phyloP scores from a whole-genome alignment of 2,113 vertebrate genomes.

The Tachysurus fulvidraco region DNA sequence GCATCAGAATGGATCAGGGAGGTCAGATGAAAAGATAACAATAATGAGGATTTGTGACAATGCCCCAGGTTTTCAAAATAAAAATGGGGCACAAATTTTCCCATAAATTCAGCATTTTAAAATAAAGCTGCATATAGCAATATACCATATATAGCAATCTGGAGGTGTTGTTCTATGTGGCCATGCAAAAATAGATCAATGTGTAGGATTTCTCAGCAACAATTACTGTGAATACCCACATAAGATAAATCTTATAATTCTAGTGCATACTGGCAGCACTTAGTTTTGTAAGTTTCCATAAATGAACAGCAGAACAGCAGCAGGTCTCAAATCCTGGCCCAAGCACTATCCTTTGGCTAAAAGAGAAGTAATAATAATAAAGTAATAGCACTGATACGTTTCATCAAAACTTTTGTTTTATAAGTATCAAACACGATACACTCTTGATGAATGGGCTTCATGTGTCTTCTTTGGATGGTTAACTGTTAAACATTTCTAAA shows the following conservation, averaged over 20 bases:
- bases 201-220: neutral
- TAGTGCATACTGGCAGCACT: neutral
- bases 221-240: neutral
- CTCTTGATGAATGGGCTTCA: neutral
- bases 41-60: neutral
- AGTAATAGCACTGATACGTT: neutral
- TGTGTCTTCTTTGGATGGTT: too few species aligned
- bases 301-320: slow-evolving; percentile 31
- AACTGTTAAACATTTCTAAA: neutral
- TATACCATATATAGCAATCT: neutral
- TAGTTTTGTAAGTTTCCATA: neutral
- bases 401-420: neutral
- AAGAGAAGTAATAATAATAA: neutral
- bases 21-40: neutral
- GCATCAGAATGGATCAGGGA: too few species aligned
- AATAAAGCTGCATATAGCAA: too few species aligned
- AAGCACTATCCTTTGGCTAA: slow-evolving; percentile 14
- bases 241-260: neutral
- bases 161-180: neutral
- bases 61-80: neutral
- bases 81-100: neutral
- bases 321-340: slow-evolving; percentile 12
- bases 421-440: neutral
- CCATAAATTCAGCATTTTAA: neutral
- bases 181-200: neutral